Conservation (phyloP, 2,888 invertebrate genomes). For the Miltochrista miniata region DNA sequence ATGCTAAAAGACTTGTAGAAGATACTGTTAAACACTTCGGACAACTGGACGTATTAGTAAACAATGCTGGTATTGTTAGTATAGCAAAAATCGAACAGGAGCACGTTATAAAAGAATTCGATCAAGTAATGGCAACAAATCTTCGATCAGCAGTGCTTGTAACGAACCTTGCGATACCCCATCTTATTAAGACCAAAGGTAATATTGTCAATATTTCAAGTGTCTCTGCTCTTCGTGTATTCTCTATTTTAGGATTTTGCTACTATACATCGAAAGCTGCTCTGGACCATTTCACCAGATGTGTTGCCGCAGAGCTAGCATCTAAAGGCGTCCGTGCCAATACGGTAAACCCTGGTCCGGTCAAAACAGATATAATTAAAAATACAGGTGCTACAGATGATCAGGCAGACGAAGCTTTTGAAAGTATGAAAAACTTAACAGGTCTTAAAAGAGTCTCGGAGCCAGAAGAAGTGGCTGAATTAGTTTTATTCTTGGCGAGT, state of each 20-base stretch:
- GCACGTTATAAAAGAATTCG: slow-evolving; percentile 17
- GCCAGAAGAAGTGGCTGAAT: slow-evolving; percentile 12
- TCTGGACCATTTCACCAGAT: slow-evolving; percentile 38
- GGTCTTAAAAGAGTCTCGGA: slow-evolving; percentile 5
- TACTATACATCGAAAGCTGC: slow-evolving; percentile 38
- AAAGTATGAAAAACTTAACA: neutral
- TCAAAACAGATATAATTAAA: slow-evolving; percentile 11
- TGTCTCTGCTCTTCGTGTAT: slow-evolving; percentile 7
- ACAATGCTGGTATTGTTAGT: slow-evolving; percentile 23
- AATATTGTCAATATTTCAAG: slow-evolving; percentile 88
- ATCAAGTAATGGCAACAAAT: slow-evolving; percentile 20
- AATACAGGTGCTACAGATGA: neutral
- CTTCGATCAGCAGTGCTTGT: slow-evolving; percentile 20
- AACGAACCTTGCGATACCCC: slow-evolving; percentile 29
- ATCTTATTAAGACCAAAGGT: slow-evolving; percentile 55
- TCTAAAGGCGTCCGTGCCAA: slow-evolving; percentile 87
- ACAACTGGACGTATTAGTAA: slow-evolving; percentile 24
- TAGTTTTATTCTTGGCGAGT: slow-evolving; percentile 8
- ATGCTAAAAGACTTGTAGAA: slow-evolving; percentile 12
- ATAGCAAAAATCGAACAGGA: slow-evolving; percentile 5
- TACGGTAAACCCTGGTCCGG: slow-evolving; percentile 36
- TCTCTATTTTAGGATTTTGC: slow-evolving; percentile 8
- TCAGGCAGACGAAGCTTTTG: neutral
- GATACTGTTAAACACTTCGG: slow-evolving; percentile 19
- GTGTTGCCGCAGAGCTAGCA: slow-evolving; percentile 85